Evolutionary conservation across 2,113 vertebrate species (phyloP).

Genomic region (Callospermophilus lateralis): DNA sequence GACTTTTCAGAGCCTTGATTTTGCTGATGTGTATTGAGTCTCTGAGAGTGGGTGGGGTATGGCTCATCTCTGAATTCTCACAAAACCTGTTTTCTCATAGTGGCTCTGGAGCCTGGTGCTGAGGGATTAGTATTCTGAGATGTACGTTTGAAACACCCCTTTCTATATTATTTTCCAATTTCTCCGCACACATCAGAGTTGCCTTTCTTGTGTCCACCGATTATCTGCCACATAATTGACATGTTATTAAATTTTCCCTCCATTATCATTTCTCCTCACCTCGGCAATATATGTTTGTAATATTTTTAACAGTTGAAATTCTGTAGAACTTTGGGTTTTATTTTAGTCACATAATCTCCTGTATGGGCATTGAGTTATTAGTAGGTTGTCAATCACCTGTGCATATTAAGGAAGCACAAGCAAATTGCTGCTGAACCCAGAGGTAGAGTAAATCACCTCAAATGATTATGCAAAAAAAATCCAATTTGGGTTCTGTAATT

Average conservation of each 20-base stretch:
- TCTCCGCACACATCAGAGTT: not conserved
- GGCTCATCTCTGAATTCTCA: not conserved
- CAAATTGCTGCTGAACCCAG: constrained; percentile 61
- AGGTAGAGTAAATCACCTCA: constrained; percentile 63
- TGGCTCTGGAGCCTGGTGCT: not conserved
- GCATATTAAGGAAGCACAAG: constrained; percentile 57
- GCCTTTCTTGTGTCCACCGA: not conserved
- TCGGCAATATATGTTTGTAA: not conserved
- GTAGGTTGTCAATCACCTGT: constrained; percentile 61
- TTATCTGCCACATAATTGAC: constrained; percentile 23
- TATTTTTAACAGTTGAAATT: constrained; percentile 13
- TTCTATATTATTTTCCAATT: not conserved
- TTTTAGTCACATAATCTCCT: constrained; percentile 40
- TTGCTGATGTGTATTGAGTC: not conserved
- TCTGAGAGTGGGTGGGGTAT: not conserved
- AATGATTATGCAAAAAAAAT: constrained; percentile 63
- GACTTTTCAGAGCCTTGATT: constrained; percentile 43
- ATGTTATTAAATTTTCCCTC: constrained; percentile 15
- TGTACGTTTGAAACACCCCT: not conserved
- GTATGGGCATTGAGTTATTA: constrained; percentile 42
- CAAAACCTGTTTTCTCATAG: not conserved
- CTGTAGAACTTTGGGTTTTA: constrained; percentile 47
- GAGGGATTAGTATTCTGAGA: not conserved
- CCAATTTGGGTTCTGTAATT: constrained; percentile 52
- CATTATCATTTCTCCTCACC: not conserved